Evolutionary conservation across 2,888 invertebrate genomes (phyloP), one percentile per base, ranked within the genome.

Genomic region (Tetranychus piercei): DNA sequence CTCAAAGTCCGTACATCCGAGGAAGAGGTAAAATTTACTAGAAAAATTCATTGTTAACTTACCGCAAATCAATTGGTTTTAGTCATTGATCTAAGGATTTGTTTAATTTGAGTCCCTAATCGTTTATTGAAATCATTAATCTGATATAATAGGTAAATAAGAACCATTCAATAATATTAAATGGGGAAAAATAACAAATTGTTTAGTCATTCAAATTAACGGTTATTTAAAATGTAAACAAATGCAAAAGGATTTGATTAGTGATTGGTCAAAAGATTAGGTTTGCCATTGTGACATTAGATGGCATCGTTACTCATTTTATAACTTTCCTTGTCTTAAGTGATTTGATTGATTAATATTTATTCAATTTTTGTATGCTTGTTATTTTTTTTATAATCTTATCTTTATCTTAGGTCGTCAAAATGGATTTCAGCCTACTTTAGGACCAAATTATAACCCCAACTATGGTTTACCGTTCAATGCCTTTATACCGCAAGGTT

Each of bases 401-500:
- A 15, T 55, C 55, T 55, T 55, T 11, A 9, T 15, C 9, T 55
- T 55, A 55, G 69, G 69, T 69, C 69, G 20, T 20, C 22, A 11
- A n/a, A 23, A 23, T 22, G 22, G 34, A 69, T 23, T 69, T 22
- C 22, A 23, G 20, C 69, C 20, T 11, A 69, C 69, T 20, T 22
- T 69, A 20, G 69, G 69, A 69, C 69, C 55, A 55, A 55, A 55
- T 55, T 55, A 55, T 15, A 55, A 55, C 3, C 55, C 55, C 1
- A 55, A 55, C 15, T 69, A 69, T 23, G 69, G 69, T 23, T 18
- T 69, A 6, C 69, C 69, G 8, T 69, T 69, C 69, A 69, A 23
- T 23, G 4, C 69, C 11, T 69, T 69, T 69, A n/a, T 69, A 11
- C 69, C 69, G 5, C 69, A 69, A 22, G 69, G 69, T 4, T 20